Evolutionary conservation across 2,797 vertebrate species (phyloP).

Genomic region (Scolopax rusticola): DNA sequence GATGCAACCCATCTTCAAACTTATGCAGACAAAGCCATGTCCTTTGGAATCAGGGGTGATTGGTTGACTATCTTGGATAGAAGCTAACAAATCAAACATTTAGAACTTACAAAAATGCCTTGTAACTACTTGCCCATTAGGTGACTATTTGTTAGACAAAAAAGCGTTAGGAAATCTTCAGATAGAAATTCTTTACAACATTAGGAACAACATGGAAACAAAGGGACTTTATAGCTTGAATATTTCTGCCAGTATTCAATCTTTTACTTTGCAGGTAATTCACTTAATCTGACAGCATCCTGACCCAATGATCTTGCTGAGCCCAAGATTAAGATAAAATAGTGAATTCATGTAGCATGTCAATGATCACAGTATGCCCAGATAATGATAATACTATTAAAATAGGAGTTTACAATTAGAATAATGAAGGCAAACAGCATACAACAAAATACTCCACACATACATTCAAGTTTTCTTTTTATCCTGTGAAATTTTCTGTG

Average conservation of each 20-base stretch:
- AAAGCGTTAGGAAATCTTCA: neutral
- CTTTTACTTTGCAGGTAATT: neutral
- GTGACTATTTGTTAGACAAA: neutral
- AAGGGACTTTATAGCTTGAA: neutral
- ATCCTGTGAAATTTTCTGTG: neutral
- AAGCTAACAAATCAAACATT: neutral
- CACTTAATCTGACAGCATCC: neutral
- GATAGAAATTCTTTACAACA: neutral
- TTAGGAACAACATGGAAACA: neutral
- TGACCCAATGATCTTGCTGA: neutral
- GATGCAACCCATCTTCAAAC: neutral
- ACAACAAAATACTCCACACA: neutral
- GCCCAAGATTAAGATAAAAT: neutral
- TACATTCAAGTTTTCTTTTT: neutral
- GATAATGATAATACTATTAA: neutral
- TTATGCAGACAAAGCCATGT: neutral
- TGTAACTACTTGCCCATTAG: neutral
- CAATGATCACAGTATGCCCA: neutral
- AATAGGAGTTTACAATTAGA: neutral
- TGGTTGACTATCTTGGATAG: neutral
- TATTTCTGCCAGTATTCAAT: neutral
- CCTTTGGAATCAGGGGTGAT: neutral
- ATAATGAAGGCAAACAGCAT: neutral
- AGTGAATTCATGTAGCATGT: neutral
- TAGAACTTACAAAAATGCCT: neutral